Base-by-base conservation (phyloP, 1,140 invertebrate species). In the Lepidotrigona ventralis region DNA sequence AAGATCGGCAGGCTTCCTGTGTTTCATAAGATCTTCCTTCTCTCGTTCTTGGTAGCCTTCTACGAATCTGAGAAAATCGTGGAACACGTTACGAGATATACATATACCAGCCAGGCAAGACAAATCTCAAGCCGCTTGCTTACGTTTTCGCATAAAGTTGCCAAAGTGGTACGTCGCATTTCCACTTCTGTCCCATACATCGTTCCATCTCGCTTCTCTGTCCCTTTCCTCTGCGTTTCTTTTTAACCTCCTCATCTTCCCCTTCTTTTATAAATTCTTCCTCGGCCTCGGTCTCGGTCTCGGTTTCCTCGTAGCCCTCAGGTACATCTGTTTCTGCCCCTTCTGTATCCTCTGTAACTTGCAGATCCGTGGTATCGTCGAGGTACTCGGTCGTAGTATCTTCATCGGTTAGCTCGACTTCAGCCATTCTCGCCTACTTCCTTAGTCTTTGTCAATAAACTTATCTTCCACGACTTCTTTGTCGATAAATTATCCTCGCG, bases 61-160 rank as follows among this genome's bases (percentile, higher is more conserved):
- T 2, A 85, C 23, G 39, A 87, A 91, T 73, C 91, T 91, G 58
- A 17, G 9, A 5, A 81, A 54, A 58, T 60, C 8, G 5, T 8
- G n/a, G 39, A 1, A 64, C 15, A 17, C 14, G 12, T 46, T 46
- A 8, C 39, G 6, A 46, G 17, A n/a, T n/a, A n/a, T n/a, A n/a
- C n/a, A n/a, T 15, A 33, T 12, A 26, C 9, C 12, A n/a, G 23
- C 5, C 23, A 5, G 12, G n/a, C 12, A 60, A n/a, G n/a, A 60
- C 19, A 21, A 26, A 39, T 12, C 4, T n/a, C 33, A 33, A 26
- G 4, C 21, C 17, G 1, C 0, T 19, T 68, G 14, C 86, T 90
- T 86, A 91, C 91, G 82, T 76, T 58, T 90, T 91, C 81, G 87
- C 85, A 23, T 86, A 91, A 46, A 86, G 54, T 12, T 80, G 83